Base-by-base conservation (phyloP, 2,797 vertebrate species). In the Parauchenoglanis ngamensis region DNA sequence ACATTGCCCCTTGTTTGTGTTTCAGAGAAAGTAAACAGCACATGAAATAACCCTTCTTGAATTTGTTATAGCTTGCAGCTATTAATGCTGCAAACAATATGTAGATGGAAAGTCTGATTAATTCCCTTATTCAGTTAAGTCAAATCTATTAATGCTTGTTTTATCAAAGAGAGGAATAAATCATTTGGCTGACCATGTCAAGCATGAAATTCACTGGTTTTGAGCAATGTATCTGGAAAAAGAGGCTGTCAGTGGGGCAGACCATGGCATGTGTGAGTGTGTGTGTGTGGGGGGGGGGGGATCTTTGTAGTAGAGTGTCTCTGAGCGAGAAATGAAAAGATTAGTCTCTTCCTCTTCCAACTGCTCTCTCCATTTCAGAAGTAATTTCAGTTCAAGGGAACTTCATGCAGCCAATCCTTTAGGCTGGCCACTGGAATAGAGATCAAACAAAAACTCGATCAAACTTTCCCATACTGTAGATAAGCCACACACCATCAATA, bases 321-420 rank as follows among this genome's bases (percentile, higher is more conserved):
- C 19, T 79, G 77, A 79, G 31, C 11, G 1, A 59, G 77, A 79
- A 79, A 59, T 61, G 54, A 59, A 79, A 59, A 61, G 56, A 79
- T 40, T 79, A 59, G 56, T 79, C 54, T 25, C 77, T 79, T 79
- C n/a, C 49, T 54, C 49, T 28, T 77, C 56, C 21, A 59, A 31
- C 77, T 44, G 77, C 54, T 59, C 77, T 79, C 31, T 79, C 35
- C 21, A 59, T 79, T 59, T 79, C 54, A 79, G 54, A 79, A 79
- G 77, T 59, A 59, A 79, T 79, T 79, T 79, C 77, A 79, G 77
- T 79, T 79, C 77, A 79, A 61, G 77, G 77, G 21, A 79, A 79
- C 54, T 23, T 57, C 28, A 59, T 13, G 11, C 77, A 59, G 31
- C 28, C 31, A 59, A 35, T 57, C 28, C 4, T 79, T 40, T 40